Evolutionary conservation across 2,797 vertebrate genomes (phyloP).

Genomic region (Mico argentatus): DNA sequence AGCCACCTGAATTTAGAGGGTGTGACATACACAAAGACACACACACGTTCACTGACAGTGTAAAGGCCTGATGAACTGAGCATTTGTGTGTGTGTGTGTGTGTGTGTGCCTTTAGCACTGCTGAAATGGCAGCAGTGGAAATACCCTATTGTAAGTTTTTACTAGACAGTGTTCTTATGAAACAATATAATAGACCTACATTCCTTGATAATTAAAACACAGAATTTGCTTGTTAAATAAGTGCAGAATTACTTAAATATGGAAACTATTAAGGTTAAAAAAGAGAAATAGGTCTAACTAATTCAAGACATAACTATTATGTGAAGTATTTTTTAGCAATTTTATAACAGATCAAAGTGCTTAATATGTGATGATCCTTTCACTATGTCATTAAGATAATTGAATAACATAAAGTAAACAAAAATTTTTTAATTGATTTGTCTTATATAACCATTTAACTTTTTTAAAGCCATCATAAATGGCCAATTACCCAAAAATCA

Average conservation of each 20-base stretch:
- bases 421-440: constrained; percentile 44
- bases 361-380: constrained; percentile 63
- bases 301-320: background rate
- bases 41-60: constrained; percentile 49
- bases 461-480: constrained; percentile 63
- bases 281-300: constrained; percentile 48
- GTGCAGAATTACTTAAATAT: constrained; percentile 59
- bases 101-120: background rate
- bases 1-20: constrained; percentile 85
- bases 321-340: constrained; percentile 63
- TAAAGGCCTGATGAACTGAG: background rate
- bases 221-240: constrained; percentile 73
- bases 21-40: constrained; percentile 76
- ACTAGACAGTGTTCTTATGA: background rate
- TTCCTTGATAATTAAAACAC: constrained; percentile 60
- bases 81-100: accelerated
- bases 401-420: constrained; percentile 58
- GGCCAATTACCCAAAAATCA: background rate
- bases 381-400: constrained; percentile 44
- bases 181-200: background rate
- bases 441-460: constrained; percentile 54
- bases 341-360: constrained; percentile 67
- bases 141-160: background rate
- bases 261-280: constrained; percentile 41
- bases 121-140: constrained; percentile 1